phyloP scores from a whole-genome alignment of 2,888 invertebrate species.

The Deroplatys truncata region DNA sequence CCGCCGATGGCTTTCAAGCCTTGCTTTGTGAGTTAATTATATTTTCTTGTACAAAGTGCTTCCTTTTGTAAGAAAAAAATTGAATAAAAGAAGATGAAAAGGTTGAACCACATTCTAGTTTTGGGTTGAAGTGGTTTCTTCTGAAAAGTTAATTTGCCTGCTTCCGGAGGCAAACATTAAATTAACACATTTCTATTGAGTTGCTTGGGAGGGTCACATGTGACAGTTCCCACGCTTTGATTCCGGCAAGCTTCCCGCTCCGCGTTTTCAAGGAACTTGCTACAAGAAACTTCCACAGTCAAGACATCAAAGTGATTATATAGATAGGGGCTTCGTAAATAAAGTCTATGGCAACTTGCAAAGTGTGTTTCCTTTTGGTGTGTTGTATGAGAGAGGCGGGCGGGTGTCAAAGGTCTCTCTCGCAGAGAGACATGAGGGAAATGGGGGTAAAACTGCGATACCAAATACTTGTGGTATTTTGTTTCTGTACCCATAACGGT shows the following conservation, averaged over 20 bases:
- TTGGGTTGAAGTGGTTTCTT: neutral
- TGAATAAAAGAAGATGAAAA: neutral
- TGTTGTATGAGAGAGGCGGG: neutral
- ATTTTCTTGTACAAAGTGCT: neutral
- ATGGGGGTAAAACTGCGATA: neutral
- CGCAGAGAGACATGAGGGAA: neutral
- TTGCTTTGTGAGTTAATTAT: neutral
- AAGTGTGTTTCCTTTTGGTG: constrained; percentile 25
- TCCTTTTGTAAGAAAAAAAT: neutral
- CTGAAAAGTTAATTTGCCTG: neutral
- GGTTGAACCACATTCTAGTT: neutral
- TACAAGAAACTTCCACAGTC: constrained; percentile 11
- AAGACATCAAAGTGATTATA: constrained; percentile 27
- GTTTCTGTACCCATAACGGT: too few relatives aligned
- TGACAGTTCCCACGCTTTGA: neutral
- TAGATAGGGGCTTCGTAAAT: constrained; percentile 26
- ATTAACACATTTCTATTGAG: neutral
- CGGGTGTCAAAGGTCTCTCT: neutral
- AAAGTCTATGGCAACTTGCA: constrained; percentile 24
- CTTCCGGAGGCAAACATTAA: neutral
- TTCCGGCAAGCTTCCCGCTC: neutral
- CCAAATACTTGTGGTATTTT: neutral
- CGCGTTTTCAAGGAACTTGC: constrained; percentile 6
- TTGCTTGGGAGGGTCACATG: neutral
- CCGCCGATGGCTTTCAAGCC: neutral